A percentile compares a stretch with the other conserved stretches of the same genome.
phyloP scores from a whole-genome alignment of 1,140 invertebrate species.

The Musca vetustissima region DNA sequence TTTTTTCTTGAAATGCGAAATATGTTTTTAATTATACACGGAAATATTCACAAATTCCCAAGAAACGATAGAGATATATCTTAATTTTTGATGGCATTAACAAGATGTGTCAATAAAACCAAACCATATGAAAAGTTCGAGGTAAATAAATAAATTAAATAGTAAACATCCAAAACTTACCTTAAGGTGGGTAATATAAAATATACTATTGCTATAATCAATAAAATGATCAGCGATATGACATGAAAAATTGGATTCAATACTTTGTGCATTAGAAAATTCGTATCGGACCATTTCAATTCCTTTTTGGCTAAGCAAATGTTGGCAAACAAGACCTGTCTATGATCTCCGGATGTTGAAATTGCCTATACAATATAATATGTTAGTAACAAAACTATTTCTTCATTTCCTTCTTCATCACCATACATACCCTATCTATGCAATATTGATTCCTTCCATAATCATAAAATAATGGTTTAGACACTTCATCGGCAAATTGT shows the following conservation, averaged over 20 bases:
- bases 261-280: slow-evolving; percentile 72
- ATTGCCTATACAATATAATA: slow-evolving; percentile 34
- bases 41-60: too few relatives aligned
- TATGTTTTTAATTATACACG: too few relatives aligned
- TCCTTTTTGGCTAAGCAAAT: slow-evolving; percentile 72
- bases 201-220: slow-evolving; percentile 77
- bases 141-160: not conserved
- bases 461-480: slow-evolving; percentile 63
- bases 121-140: too few relatives aligned
- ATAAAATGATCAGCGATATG: slow-evolving; percentile 68
- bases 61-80: too few relatives aligned
- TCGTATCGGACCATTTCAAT: slow-evolving; percentile 68
- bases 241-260: slow-evolving; percentile 75
- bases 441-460: slow-evolving; percentile 76
- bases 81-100: too few relatives aligned
- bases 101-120: not conserved
- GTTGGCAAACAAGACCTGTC: slow-evolving; percentile 65
- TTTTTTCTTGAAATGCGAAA: too few relatives aligned
- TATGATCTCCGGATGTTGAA: slow-evolving; percentile 37
- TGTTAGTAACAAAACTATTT: not conserved
- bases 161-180: slow-evolving; percentile 36
- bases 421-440: slow-evolving; percentile 67
- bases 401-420: not conserved
- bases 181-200: slow-evolving; percentile 78
- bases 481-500: slow-evolving; percentile 43